Conservation (phyloP, 2,888 invertebrate genomes). For the Sphaeridia pumilis region DNA sequence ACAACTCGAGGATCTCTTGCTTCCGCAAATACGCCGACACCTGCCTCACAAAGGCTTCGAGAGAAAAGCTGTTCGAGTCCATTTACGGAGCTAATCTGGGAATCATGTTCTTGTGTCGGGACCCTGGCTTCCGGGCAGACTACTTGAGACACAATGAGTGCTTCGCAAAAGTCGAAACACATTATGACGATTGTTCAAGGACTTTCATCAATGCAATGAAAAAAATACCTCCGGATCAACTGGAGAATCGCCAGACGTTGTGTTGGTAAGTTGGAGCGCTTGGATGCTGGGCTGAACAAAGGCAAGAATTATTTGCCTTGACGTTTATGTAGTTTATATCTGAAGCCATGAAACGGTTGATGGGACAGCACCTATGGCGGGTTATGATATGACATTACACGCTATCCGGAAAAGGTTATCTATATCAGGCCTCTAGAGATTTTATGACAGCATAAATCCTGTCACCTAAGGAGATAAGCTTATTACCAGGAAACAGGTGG, state of each 20-base stretch:
- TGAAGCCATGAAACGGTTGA: too few species aligned
- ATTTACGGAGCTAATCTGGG: neutral
- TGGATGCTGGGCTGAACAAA: too few species aligned
- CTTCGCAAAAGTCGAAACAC: neutral
- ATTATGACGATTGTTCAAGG: neutral
- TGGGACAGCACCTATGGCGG: too few species aligned
- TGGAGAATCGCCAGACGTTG: neutral
- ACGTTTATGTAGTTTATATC: too few species aligned
- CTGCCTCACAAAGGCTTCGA: neutral
- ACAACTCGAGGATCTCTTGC: neutral
- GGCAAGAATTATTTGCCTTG: too few species aligned
- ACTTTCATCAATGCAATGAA: neutral
- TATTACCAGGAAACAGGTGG: too few species aligned
- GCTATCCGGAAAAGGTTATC: too few species aligned
- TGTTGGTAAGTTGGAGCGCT: constrained; percentile 2
- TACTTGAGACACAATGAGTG: neutral
- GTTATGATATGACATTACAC: too few species aligned
- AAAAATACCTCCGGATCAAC: neutral
- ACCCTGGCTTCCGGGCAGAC: neutral
- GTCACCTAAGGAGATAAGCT: too few species aligned
- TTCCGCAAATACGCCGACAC: neutral
- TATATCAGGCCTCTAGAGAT: too few species aligned
- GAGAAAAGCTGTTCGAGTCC: neutral
- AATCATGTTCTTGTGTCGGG: neutral
- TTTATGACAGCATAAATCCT: too few species aligned